A percentile compares a stretch with the other conserved stretches of the same genome.
phyloP scores from a whole-genome alignment of 2,113 vertebrate genomes.

The Smithornis capensis region DNA sequence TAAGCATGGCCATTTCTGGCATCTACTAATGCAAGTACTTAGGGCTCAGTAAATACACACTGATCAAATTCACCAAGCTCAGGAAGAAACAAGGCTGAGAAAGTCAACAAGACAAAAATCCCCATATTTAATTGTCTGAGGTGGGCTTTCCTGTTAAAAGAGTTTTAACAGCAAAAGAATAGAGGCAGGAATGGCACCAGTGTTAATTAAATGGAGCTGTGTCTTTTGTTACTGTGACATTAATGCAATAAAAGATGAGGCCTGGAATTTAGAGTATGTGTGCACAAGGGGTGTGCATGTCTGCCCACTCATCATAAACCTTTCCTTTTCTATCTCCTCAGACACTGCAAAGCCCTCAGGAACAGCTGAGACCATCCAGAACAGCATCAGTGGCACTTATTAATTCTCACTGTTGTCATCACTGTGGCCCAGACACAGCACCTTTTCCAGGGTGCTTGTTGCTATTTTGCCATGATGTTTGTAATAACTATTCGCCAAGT shows the following conservation, averaged over 20 bases:
- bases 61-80: neutral
- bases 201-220: neutral
- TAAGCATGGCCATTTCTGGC: neutral
- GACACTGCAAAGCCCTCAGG: neutral
- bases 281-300: neutral
- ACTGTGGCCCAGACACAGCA: neutral
- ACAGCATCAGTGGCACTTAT: neutral
- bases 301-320: neutral
- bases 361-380: neutral
- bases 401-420: neutral
- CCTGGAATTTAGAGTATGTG: neutral
- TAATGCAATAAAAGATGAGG: neutral
- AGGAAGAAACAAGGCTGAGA: neutral
- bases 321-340: neutral
- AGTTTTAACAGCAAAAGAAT: neutral
- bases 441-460: neutral
- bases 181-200: neutral
- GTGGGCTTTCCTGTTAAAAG: neutral
- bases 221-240: neutral
- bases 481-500: neutral
- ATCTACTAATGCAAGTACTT: neutral
- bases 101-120: neutral
- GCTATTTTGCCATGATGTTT: neutral
- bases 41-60: neutral
- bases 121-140: neutral